Conservation (phyloP, 2,888 invertebrate species). For the Cheilosia grossa region DNA sequence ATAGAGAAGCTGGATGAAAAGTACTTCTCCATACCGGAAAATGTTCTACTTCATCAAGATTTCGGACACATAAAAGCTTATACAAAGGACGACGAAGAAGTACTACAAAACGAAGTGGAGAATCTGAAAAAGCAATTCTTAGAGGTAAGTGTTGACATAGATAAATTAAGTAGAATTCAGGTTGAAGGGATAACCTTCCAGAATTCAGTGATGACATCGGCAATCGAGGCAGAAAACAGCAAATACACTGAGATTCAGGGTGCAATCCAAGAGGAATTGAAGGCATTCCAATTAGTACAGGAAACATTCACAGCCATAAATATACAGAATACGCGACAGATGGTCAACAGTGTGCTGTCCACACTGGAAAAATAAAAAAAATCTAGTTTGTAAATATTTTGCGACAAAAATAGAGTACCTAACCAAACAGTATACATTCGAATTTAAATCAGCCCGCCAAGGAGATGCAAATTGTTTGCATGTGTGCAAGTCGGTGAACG, state of each 20-base stretch:
- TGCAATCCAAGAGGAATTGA: slow-evolving; percentile 74
- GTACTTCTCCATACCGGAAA: slow-evolving; percentile 79
- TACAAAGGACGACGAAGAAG: slow-evolving; percentile 76
- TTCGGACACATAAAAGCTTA: slow-evolving; percentile 77
- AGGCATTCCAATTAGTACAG: slow-evolving; percentile 71
- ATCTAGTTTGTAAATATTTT: slow-evolving; percentile 6
- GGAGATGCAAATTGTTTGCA: slow-evolving; percentile 25
- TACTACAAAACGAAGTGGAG: slow-evolving; percentile 74
- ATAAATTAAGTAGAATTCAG: neutral
- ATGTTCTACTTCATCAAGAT: slow-evolving; percentile 79
- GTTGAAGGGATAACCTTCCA: slow-evolving; percentile 32
- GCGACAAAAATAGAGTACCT: slow-evolving; percentile 15
- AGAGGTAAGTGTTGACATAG: slow-evolving; percentile 75
- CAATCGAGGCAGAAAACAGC: slow-evolving; percentile 76
- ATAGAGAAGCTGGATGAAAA: slow-evolving; percentile 77
- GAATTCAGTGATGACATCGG: slow-evolving; percentile 76
- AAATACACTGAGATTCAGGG: slow-evolving; percentile 71
- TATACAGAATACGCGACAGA: slow-evolving; percentile 59
- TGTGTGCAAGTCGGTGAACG: slow-evolving; percentile 25
- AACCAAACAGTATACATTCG: slow-evolving; percentile 20
- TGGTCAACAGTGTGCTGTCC: slow-evolving; percentile 34
- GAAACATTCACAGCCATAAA: slow-evolving; percentile 73
- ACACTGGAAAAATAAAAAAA: slow-evolving; percentile 19
- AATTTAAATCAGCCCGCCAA: slow-evolving; percentile 48
- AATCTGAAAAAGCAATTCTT: slow-evolving; percentile 76